Conservation (phyloP, 1,140 invertebrate species). For the Lerema accius region DNA sequence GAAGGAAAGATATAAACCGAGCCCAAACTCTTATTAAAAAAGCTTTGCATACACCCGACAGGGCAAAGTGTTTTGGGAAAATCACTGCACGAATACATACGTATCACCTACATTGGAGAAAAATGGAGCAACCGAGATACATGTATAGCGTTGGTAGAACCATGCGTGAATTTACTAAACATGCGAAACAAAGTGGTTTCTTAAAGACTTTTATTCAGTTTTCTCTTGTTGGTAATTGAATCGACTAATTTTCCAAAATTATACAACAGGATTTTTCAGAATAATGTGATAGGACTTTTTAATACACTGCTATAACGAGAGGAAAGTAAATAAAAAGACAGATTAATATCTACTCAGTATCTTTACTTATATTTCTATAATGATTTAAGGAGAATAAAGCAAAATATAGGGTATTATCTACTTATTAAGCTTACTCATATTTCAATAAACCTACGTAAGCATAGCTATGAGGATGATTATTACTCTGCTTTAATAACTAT, state of each 20-base stretch:
- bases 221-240: neutral
- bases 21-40: conserved; percentile 76
- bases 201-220: neutral
- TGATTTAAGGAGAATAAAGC: too few relatives aligned
- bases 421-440: too few relatives aligned
- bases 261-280: too few relatives aligned
- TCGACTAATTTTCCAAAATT: too few relatives aligned
- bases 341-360: too few relatives aligned
- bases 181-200: conserved; percentile 4
- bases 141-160: conserved; percentile 19
- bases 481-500: neutral
- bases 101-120: conserved; percentile 43
- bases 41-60: conserved; percentile 66
- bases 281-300: too few relatives aligned
- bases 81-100: conserved; percentile 33
- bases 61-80: conserved; percentile 44
- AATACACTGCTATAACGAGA: too few relatives aligned
- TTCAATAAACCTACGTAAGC: too few relatives aligned
- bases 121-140: conserved; percentile 40
- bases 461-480: too few relatives aligned
- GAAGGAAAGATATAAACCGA: conserved; percentile 65
- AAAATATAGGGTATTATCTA: too few relatives aligned
- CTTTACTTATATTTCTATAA: too few relatives aligned
- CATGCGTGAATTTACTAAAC: neutral
- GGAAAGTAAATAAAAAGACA: too few relatives aligned